phyloP scores from a whole-genome alignment of 2,113 vertebrate species.

The Coracopsis vasa region DNA sequence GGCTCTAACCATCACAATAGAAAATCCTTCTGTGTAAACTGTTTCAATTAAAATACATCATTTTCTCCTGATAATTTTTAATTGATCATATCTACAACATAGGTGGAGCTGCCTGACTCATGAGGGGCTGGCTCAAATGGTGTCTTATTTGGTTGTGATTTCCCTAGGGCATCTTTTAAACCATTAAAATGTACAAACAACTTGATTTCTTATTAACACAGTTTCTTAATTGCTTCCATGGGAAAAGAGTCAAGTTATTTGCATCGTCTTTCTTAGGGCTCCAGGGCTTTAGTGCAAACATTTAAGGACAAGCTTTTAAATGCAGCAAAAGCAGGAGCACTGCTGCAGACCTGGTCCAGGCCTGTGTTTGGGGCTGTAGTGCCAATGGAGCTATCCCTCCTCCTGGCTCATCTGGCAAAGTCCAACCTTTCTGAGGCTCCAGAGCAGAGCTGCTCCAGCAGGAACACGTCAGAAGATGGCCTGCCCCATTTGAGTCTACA shows the following conservation, averaged over 20 bases:
- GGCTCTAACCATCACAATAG: not conserved
- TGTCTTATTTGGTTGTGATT: constrained; percentile 48
- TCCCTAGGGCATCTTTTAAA: constrained; percentile 64
- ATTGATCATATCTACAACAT: constrained; percentile 53
- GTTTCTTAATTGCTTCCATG: constrained; percentile 71
- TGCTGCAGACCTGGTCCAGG: not conserved
- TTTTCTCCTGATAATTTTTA: constrained; percentile 45
- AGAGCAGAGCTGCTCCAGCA: not conserved
- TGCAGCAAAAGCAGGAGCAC: not conserved
- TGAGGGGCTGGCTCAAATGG: not conserved
- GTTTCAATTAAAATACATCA: not conserved
- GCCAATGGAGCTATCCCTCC: not conserved
- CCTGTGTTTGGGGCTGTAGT: rapidly evolving
- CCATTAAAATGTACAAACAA: constrained; percentile 65
- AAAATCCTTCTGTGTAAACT: not conserved
- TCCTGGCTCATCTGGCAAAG: not conserved
- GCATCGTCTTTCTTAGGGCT: constrained; percentile 56
- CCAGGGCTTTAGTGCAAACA: constrained; percentile 23
- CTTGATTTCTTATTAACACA: constrained; percentile 68
- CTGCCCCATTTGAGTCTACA: rapidly evolving
- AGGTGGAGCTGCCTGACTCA: not conserved
- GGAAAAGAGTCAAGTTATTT: constrained; percentile 64
- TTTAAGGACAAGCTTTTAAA: not conserved
- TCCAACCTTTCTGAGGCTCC: not conserved
- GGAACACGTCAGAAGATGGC: rapidly evolving